These are phyloP conservation scores for Mobula birostris DNA, from an alignment of 2,113 vertebrate species.

Conservation along the genomic window DNA sequence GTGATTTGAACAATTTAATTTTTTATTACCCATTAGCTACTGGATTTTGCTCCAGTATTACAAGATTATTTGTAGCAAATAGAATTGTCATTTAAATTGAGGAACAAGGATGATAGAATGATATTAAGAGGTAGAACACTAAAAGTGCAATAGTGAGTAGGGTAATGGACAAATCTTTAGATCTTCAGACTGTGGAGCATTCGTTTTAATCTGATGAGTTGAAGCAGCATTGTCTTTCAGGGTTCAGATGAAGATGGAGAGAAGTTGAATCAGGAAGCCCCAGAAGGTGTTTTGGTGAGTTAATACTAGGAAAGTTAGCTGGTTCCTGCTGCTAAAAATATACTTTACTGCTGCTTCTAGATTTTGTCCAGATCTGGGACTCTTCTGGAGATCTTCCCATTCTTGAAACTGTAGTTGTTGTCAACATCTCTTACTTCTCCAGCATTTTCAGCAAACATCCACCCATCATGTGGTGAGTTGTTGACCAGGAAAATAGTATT, in stretches of 20 bases:
- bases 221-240: not conserved
- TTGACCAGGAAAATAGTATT: no score
- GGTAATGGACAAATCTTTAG: not conserved
- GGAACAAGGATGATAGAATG: not conserved
- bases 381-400: not conserved
- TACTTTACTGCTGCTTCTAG: not conserved
- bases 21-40: no score
- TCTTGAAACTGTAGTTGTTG: no score
- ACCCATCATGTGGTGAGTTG: no score
- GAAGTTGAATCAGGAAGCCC: not conserved
- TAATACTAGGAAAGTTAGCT: no score
- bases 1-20: no score
- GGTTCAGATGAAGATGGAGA: not conserved
- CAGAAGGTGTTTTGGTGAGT: not conserved
- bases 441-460: no score
- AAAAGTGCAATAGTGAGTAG: not conserved
- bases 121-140: not conserved
- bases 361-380: not conserved
- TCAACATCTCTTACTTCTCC: no score
- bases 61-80: not conserved
- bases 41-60: no score
- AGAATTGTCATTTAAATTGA: not conserved
- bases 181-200: not conserved
- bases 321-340: not conserved
- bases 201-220: not conserved